Conservation (phyloP, 1,140 invertebrate genomes). For the Homarus americanus region DNA sequence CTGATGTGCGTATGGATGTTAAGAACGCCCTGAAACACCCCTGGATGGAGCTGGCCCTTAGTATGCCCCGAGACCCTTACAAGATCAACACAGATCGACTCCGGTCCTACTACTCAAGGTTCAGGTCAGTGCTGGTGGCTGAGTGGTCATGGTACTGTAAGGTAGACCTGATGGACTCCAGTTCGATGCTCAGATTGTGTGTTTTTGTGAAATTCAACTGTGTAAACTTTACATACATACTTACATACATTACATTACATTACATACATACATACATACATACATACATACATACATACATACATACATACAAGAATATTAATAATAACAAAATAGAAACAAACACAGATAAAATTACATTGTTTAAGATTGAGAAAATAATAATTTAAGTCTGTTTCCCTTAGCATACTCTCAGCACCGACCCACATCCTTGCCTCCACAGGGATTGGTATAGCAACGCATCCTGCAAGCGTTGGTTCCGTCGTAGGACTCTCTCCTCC, state of each 20-base stretch:
- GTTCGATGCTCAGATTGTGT: too few species aligned
- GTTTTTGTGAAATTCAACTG: too few species aligned
- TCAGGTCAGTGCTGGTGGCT: conserved; percentile 74
- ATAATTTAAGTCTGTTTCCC: too few species aligned
- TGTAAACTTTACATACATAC: too few species aligned
- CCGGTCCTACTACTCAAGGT: conserved; percentile 76
- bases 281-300: conserved; percentile 37
- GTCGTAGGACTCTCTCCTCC: conserved; percentile 86
- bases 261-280: conserved; percentile 31
- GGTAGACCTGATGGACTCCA: too few species aligned
- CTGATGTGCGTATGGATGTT: conserved; percentile 88
- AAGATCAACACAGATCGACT: conserved; percentile 87
- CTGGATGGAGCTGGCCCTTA: conserved; percentile 83
- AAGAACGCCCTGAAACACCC: conserved; percentile 89
- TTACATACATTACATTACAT: too few species aligned
- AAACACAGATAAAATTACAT: too few species aligned
- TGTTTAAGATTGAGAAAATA: too few species aligned
- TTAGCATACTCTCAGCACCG: too few species aligned
- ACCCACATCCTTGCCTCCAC: too few species aligned
- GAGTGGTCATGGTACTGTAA: too few species aligned
- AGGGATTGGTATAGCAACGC: conserved; percentile 94
- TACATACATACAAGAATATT: neutral
- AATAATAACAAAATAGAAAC: too few species aligned
- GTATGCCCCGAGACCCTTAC: conserved; percentile 81
- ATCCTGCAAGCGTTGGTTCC: conserved; percentile 90